These are phyloP conservation scores for Alethe diademata DNA, from an alignment of 2,113 vertebrate genomes.

Conservation along the genomic window DNA sequence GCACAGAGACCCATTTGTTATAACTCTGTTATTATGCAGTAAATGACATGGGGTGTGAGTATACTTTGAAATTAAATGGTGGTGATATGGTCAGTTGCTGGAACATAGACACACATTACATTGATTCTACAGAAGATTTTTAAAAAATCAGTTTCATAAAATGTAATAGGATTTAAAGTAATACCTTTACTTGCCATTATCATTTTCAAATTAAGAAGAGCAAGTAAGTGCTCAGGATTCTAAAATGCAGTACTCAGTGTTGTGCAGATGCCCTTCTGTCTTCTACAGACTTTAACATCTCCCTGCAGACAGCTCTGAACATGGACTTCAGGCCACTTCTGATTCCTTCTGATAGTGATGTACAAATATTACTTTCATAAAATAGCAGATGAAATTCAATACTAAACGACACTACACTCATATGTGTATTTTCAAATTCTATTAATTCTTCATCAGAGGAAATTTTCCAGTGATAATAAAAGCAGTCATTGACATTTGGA, in stretches of 20 bases:
- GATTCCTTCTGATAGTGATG: background rate
- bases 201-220: background rate
- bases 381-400: background rate
- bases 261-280: background rate
- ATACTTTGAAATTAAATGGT: background rate
- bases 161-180: background rate
- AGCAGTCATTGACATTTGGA: background rate
- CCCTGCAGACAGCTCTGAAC: background rate
- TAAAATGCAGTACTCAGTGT: background rate
- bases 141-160: background rate
- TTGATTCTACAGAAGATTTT: background rate
- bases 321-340: background rate
- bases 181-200: background rate
- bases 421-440: background rate
- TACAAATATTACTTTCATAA: slow-evolving; percentile 2
- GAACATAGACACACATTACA: background rate
- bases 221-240: background rate
- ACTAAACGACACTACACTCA: background rate
- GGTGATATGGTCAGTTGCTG: background rate
- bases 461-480: background rate
- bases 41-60: background rate
- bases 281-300: background rate
- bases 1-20: background rate
- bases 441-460: background rate
- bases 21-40: background rate